phyloP scores from a whole-genome alignment of 2,888 invertebrate species.

The Plutella xylostella region DNA sequence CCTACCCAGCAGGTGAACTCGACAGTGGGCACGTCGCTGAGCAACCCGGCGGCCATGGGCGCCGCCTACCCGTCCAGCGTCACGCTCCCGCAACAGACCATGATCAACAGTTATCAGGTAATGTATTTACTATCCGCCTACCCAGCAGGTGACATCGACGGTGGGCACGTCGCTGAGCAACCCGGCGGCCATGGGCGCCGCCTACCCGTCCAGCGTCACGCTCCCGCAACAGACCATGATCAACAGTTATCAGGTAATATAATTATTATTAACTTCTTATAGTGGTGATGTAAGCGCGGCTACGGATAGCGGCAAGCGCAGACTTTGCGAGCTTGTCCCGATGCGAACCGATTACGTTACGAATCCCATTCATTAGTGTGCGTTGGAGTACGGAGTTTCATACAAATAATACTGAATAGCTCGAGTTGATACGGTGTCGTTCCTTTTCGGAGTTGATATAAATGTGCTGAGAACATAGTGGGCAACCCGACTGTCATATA shows the following conservation, averaged over 20 bases:
- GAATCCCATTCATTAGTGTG: too few species aligned
- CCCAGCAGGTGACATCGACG: slow-evolving; percentile 46
- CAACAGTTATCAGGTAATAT: slow-evolving; percentile 62
- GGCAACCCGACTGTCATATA: too few species aligned
- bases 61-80: slow-evolving; percentile 61
- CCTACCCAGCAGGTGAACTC: slow-evolving; percentile 42
- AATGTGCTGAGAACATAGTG: too few species aligned
- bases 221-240: slow-evolving; percentile 57
- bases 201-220: slow-evolving; percentile 59
- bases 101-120: slow-evolving; percentile 61
- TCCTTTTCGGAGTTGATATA: too few species aligned
- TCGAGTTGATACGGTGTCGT: too few species aligned
- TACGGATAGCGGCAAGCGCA: too few species aligned
- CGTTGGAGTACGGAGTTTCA: too few species aligned
- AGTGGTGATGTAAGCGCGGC: too few species aligned
- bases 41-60: slow-evolving; percentile 38
- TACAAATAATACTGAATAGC: too few species aligned
- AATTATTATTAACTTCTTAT: too few species aligned
- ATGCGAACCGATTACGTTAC: too few species aligned
- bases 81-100: slow-evolving; percentile 55
- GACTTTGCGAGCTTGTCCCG: too few species aligned
- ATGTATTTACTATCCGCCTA: background rate
- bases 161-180: slow-evolving; percentile 44
- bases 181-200: slow-evolving; percentile 35
- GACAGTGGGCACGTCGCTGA: slow-evolving; percentile 41